Evolutionary conservation across 2,797 vertebrate species (phyloP).

Genomic region (Epinephelus awoara): DNA sequence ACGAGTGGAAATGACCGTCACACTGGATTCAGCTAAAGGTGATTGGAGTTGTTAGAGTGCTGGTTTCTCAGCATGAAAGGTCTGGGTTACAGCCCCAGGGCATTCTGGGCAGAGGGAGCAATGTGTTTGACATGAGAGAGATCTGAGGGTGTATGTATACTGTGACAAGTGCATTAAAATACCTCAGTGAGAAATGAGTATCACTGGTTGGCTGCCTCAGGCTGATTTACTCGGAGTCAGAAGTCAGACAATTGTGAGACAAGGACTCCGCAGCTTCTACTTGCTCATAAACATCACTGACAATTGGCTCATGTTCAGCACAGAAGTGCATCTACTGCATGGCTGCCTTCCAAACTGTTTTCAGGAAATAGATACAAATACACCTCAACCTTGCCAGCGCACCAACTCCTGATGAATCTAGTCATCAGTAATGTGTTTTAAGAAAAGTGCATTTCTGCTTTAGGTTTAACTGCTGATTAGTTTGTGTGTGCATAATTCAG

Average conservation of each 20-base stretch:
- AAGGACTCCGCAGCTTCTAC: conserved; percentile 12
- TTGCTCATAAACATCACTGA: conserved; percentile 39
- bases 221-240: conserved; percentile 37
- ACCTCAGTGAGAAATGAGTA: conserved; percentile 14
- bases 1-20: conserved; percentile 26
- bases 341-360: conserved; percentile 39
- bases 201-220: conserved; percentile 34
- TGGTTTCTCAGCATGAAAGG: conserved; percentile 35
- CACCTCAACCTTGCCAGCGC: conserved; percentile 16
- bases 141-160: conserved; percentile 43
- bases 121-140: conserved; percentile 45
- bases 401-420: conserved; percentile 36
- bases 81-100: conserved; percentile 47
- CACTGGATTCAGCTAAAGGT: conserved; percentile 25
- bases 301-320: conserved; percentile 33
- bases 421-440: conserved; percentile 31
- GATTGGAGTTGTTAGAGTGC: conserved; percentile 7
- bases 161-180: conserved; percentile 62
- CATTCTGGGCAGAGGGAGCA: conserved; percentile 54
- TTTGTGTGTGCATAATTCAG: not conserved
- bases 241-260: conserved; percentile 37
- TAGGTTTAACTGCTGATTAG: not conserved
- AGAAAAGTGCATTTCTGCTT: conserved; percentile 27
- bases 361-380: conserved; percentile 39
- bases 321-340: conserved; percentile 23